Percentiles rank a stretch among this genome's conserved stretches.
Evolutionary conservation across 2,113 vertebrate species (phyloP).

Genomic region (Pungitius pungitius): DNA sequence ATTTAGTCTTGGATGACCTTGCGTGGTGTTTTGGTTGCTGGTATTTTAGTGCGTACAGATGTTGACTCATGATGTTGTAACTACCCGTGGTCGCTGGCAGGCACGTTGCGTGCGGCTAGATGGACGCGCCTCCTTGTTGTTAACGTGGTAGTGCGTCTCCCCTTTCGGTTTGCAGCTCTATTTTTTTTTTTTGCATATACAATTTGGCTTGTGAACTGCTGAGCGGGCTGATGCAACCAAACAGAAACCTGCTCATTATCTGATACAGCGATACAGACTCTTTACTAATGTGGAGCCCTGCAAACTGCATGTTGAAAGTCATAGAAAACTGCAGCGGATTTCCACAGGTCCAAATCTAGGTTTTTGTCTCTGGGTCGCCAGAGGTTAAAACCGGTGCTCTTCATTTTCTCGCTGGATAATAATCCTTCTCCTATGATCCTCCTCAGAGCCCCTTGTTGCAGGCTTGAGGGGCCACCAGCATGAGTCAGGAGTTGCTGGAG

Average conservation of each 20-base stretch:
- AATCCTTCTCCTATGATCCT: slow-evolving; percentile 52
- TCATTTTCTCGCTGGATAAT: slow-evolving; percentile 23
- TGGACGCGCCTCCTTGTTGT: not conserved
- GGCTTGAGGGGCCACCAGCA: slow-evolving; percentile 74
- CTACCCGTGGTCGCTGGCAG: not conserved
- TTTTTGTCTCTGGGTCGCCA: slow-evolving; percentile 14
- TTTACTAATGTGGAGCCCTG: not conserved
- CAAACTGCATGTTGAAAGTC: not conserved
- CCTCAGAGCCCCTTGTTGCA: slow-evolving; percentile 65
- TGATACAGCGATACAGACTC: not conserved
- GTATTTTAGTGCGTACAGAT: not conserved
- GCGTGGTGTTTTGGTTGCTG: not conserved
- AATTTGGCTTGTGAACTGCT: slow-evolving; percentile 27
- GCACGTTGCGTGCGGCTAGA: not conserved
- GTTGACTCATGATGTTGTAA: not conserved
- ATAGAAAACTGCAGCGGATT: not conserved
- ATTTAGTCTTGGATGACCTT: not conserved
- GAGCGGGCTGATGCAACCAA: slow-evolving; percentile 19
- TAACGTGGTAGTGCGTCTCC: not conserved
- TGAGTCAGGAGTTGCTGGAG: slow-evolving; percentile 78
- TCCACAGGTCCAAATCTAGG: not conserved
- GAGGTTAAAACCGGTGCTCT: slow-evolving; percentile 25
- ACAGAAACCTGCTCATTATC: slow-evolving; percentile 12
- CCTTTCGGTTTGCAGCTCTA: slow-evolving; percentile 6
- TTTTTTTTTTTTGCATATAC: slow-evolving; percentile 13